These are phyloP conservation scores for Brachycybe producta DNA, from an alignment of 2,888 invertebrate genomes.

Conservation along the genomic window DNA sequence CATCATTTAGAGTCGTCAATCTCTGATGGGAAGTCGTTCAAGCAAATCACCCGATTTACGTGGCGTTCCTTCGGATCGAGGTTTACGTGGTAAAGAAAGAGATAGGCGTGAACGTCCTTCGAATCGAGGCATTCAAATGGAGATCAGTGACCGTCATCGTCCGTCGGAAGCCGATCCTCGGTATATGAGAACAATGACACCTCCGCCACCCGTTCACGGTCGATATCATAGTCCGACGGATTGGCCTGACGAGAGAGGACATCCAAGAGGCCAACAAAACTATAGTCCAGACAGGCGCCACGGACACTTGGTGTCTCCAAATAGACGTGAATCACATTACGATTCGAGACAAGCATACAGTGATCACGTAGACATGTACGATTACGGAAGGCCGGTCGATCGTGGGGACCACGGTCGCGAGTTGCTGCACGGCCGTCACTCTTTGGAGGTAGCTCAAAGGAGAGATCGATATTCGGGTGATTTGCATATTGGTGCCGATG, in stretches of 20 bases:
- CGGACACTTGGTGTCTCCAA: neutral
- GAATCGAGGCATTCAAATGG: neutral
- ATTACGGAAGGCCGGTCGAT: conserved; percentile 4
- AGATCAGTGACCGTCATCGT: too few relatives aligned
- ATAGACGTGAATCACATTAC: neutral
- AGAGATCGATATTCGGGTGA: neutral
- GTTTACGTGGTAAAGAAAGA: neutral
- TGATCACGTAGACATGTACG: neutral
- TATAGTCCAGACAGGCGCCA: conserved; percentile 3
- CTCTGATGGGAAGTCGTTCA: neutral
- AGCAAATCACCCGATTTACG: conserved; percentile 8
- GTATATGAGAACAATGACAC: too few relatives aligned
- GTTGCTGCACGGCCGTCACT: neutral
- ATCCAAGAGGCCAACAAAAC: neutral
- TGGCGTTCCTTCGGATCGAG: neutral
- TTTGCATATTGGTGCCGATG: neutral
- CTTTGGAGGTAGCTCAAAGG: neutral
- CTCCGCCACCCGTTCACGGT: neutral
- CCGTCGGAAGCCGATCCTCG: too few relatives aligned
- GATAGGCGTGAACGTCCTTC: neutral
- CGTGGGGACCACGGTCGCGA: neutral
- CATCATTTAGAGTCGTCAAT: neutral
- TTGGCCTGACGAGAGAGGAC: conserved; percentile 7
- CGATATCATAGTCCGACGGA: neutral
- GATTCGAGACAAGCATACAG: neutral